These are phyloP conservation scores for Nemapogon koenigi DNA, from an alignment of 2,888 invertebrate genomes.

Conservation along the genomic window DNA sequence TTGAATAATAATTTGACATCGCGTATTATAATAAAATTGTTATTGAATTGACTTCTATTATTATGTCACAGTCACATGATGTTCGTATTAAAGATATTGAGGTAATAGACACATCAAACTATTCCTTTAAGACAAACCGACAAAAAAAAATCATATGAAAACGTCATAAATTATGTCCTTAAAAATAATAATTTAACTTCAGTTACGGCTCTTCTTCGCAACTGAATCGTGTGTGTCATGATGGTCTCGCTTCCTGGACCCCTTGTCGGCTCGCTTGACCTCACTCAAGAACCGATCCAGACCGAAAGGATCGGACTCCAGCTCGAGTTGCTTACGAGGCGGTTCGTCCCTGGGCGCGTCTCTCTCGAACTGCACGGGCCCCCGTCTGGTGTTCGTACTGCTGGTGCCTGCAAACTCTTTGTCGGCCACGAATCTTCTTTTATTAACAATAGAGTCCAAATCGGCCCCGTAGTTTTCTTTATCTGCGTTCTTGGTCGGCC, in stretches of 20 bases:
- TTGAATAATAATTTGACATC: too few relatives aligned
- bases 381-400: conserved; percentile 70
- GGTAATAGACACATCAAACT: too few relatives aligned
- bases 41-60: too few relatives aligned
- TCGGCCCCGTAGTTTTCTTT: conserved; percentile 92
- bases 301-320: conserved; percentile 90
- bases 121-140: too few relatives aligned
- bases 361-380: conserved; percentile 96
- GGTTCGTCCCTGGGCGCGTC: conserved; percentile 60
- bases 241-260: conserved; percentile 40
- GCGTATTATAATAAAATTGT: too few relatives aligned
- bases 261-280: conserved; percentile 85
- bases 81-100: too few relatives aligned
- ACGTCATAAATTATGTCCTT: too few relatives aligned
- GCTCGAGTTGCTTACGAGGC: conserved; percentile 34
- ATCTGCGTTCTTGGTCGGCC: conserved; percentile 87
- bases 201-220: too few relatives aligned
- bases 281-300: conserved; percentile 97
- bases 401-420: conserved; percentile 96
- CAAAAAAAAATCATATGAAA: too few relatives aligned
- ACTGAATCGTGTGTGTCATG: too few relatives aligned
- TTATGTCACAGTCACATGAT: too few relatives aligned
- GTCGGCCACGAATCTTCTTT: conserved; percentile 95
- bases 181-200: too few relatives aligned
- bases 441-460: conserved; percentile 86